Evolutionary conservation across 2,113 vertebrate species (phyloP).

Genomic region (Hippocampus abdominalis): DNA sequence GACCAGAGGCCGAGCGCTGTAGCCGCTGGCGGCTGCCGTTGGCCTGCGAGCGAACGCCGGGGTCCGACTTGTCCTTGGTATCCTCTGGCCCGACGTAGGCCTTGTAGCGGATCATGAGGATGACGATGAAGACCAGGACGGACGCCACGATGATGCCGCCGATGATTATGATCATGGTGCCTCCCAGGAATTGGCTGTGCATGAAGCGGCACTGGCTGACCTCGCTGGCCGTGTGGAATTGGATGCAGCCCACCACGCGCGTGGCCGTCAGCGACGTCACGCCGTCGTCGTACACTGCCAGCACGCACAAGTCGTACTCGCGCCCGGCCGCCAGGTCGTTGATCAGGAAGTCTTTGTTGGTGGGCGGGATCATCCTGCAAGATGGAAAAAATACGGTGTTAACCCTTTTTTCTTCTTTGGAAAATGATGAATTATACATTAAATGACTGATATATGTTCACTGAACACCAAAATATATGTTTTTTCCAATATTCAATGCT

Average conservation of each 20-base stretch:
- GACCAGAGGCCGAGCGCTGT: slow-evolving; percentile 65
- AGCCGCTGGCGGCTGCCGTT: slow-evolving; percentile 74
- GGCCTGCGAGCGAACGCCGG: slow-evolving; percentile 83
- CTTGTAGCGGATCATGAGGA: slow-evolving; percentile 95
- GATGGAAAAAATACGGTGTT: slow-evolving; percentile 19
- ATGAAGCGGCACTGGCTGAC: slow-evolving; percentile 81
- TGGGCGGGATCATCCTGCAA: slow-evolving; percentile 88
- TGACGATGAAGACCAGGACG: slow-evolving; percentile 91
- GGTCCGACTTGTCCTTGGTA: slow-evolving; percentile 70
- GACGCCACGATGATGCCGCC: slow-evolving; percentile 94
- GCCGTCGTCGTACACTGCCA: slow-evolving; percentile 88
- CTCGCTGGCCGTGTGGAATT: slow-evolving; percentile 82
- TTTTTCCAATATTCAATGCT: too few species aligned
- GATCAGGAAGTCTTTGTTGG: slow-evolving; percentile 86
- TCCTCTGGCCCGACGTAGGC: slow-evolving; percentile 78
- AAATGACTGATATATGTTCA: too few species aligned
- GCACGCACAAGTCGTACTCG: slow-evolving; percentile 88
- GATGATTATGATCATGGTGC: slow-evolving; percentile 95
- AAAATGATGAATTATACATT: too few species aligned
- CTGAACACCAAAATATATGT: too few species aligned
- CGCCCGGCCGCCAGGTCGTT: slow-evolving; percentile 86
- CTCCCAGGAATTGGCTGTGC: slow-evolving; percentile 87
- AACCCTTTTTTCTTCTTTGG: too few species aligned
- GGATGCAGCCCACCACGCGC: slow-evolving; percentile 85
- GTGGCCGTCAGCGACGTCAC: slow-evolving; percentile 82